These are phyloP conservation scores for Motacilla alba DNA, from an alignment of 2,113 vertebrate genomes.

Conservation along the genomic window DNA sequence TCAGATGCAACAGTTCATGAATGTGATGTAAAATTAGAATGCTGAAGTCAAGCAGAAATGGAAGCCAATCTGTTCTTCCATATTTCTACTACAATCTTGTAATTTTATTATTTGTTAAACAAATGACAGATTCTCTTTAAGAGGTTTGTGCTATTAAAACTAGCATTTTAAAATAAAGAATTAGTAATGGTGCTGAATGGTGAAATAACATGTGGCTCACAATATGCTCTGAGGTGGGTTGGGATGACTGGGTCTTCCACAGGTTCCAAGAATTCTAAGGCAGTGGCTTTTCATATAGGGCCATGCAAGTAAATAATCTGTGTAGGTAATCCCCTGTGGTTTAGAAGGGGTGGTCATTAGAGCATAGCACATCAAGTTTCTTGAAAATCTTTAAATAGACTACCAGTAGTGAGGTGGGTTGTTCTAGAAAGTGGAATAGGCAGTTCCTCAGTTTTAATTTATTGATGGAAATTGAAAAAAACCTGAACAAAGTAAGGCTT, in stretches of 20 bases:
- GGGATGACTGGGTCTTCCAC: not conserved
- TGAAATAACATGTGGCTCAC: not conserved
- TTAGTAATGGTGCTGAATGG: not conserved
- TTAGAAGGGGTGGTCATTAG: not conserved
- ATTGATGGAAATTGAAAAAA: not conserved
- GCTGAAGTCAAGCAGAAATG: not conserved
- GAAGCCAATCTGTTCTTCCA: not conserved
- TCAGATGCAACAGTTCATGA: not conserved
- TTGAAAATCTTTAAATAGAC: slow-evolving; percentile 9
- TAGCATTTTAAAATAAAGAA: not conserved
- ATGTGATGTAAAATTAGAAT: not conserved
- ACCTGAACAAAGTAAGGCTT: not conserved
- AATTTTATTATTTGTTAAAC: not conserved
- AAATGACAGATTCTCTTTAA: not conserved
- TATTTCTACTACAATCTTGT: not conserved
- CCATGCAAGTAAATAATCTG: not conserved
- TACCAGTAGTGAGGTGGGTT: not conserved
- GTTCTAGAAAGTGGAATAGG: not conserved
- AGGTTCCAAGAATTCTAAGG: not conserved
- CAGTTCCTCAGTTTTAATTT: not conserved
- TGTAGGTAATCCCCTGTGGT: not conserved
- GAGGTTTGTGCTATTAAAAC: not conserved
- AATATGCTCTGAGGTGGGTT: not conserved
- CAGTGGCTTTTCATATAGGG: not conserved
- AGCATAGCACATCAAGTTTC: not conserved